Evolutionary conservation across 2,888 invertebrate genomes (phyloP).

Genomic region (Melieria picta): DNA sequence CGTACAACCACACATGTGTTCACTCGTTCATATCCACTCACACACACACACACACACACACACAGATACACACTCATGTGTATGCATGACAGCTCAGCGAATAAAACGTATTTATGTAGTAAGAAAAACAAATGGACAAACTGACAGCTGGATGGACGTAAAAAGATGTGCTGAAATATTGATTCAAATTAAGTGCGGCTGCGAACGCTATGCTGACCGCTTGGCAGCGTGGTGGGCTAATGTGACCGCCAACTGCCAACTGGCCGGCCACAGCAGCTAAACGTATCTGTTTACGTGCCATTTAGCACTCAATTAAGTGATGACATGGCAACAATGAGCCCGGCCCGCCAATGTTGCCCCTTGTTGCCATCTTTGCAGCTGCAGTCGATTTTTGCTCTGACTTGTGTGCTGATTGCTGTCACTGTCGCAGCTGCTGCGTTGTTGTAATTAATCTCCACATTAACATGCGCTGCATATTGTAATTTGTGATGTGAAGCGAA

Average conservation of each 20-base stretch:
- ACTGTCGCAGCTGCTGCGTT: not conserved
- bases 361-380: no score
- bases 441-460: conserved; percentile 9
- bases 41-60: not conserved
- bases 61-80: conserved; percentile 21
- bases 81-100: conserved; percentile 8
- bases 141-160: not conserved
- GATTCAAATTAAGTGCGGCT: conserved; percentile 41
- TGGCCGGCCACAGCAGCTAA: not conserved
- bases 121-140: not conserved
- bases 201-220: conserved; percentile 20
- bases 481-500: not conserved
- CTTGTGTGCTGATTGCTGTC: no score
- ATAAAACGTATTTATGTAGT: conserved; percentile 4
- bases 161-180: conserved; percentile 43
- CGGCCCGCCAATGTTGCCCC: no score
- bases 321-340: conserved; percentile 12
- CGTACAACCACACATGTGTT: not conserved
- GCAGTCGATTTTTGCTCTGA: no score
- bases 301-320: conserved; percentile 64
- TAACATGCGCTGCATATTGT: conserved; percentile 4
- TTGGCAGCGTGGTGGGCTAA: conserved; percentile 13
- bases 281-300: conserved; percentile 58
- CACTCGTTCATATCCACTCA: not conserved
- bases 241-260: not conserved